These are phyloP conservation scores for Yponomeuta cagnagella DNA, from an alignment of 2,888 invertebrate species.

Conservation along the genomic window DNA sequence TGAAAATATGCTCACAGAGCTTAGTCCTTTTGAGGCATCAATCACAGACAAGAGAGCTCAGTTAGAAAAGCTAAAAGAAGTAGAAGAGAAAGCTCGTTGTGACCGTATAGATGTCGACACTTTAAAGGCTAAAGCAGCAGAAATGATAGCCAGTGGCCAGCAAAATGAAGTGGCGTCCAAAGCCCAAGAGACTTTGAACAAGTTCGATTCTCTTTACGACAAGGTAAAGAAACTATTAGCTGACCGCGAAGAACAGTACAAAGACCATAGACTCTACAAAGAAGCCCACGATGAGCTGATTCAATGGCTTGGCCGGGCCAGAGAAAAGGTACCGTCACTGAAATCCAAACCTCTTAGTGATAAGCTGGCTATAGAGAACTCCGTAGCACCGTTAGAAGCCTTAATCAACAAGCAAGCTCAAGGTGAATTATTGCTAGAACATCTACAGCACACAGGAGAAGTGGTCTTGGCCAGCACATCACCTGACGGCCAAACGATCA, in stretches of 20 bases:
- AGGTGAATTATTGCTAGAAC: conserved; percentile 90
- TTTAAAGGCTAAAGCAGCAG: conserved; percentile 87
- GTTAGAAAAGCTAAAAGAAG: conserved; percentile 87
- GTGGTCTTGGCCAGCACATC: conserved; percentile 91
- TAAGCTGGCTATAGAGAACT: conserved; percentile 91
- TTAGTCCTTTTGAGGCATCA: conserved; percentile 84
- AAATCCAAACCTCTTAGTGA: conserved; percentile 90
- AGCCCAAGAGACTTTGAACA: conserved; percentile 89
- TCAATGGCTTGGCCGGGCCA: conserved; percentile 90
- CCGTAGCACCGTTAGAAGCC: conserved; percentile 90
- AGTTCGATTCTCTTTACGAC: conserved; percentile 86
- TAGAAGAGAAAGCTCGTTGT: conserved; percentile 91
- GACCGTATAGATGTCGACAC: conserved; percentile 93
- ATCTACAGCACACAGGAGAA: conserved; percentile 90
- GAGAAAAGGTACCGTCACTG: conserved; percentile 91
- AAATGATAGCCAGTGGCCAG: conserved; percentile 90
- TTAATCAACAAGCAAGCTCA: conserved; percentile 92
- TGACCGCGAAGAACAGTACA: conserved; percentile 90
- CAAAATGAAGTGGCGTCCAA: conserved; percentile 88
- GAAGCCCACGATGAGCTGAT: conserved; percentile 93
- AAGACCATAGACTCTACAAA: conserved; percentile 91
- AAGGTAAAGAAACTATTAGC: conserved; percentile 84
- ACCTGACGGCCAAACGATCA: conserved; percentile 84
- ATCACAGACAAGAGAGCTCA: conserved; percentile 91
- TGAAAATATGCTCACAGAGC: conserved; percentile 82